A percentile compares a stretch with the other conserved stretches of the same genome.
Evolutionary conservation across 2,888 invertebrate genomes (phyloP).

Genomic region (Eutolmus rufibarbis): DNA sequence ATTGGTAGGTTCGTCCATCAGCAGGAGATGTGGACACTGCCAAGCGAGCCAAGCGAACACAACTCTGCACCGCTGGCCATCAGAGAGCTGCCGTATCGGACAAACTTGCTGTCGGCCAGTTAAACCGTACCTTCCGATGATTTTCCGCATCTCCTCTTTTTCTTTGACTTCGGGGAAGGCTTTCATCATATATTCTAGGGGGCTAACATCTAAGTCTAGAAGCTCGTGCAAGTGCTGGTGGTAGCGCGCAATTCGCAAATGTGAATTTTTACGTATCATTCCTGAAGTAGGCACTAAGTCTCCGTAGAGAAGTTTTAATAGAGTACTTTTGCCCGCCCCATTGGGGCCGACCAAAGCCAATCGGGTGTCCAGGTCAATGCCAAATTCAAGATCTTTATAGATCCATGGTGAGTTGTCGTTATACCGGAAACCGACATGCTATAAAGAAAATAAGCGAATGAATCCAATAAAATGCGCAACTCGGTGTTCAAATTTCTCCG

Average conservation of each 20-base stretch:
- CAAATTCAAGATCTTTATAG: slow-evolving; percentile 97
- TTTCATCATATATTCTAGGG: slow-evolving; percentile 98
- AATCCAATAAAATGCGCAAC: not conserved
- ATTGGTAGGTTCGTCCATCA: slow-evolving; percentile 87
- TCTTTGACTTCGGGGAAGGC: slow-evolving; percentile 97
- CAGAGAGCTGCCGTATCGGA: slow-evolving; percentile 73
- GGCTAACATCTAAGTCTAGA: slow-evolving; percentile 91
- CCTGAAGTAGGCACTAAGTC: slow-evolving; percentile 95
- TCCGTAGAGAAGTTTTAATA: slow-evolving; percentile 93
- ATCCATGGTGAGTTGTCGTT: slow-evolving; percentile 86
- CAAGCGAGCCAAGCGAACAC: slow-evolving; percentile 99
- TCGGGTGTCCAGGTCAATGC: slow-evolving; percentile 96
- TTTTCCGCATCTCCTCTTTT: slow-evolving; percentile 98
- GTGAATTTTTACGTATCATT: slow-evolving; percentile 97
- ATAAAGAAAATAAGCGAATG: slow-evolving; percentile 51
- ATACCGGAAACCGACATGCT: slow-evolving; percentile 96
- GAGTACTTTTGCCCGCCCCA: slow-evolving; percentile 98
- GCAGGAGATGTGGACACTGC: slow-evolving; percentile 93
- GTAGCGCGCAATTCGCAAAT: slow-evolving; percentile 95
- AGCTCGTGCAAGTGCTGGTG: slow-evolving; percentile 98
- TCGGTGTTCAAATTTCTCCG: not conserved
- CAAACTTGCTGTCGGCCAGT: slow-evolving; percentile 93
- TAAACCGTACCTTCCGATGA: slow-evolving; percentile 96
- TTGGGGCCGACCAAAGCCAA: slow-evolving; percentile 97
- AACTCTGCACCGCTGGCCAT: slow-evolving; percentile 97